A percentile compares a stretch with the other conserved stretches of the same genome.
Evolutionary conservation across 2,113 vertebrate species (phyloP).

Genomic region (Cacatua alba): DNA sequence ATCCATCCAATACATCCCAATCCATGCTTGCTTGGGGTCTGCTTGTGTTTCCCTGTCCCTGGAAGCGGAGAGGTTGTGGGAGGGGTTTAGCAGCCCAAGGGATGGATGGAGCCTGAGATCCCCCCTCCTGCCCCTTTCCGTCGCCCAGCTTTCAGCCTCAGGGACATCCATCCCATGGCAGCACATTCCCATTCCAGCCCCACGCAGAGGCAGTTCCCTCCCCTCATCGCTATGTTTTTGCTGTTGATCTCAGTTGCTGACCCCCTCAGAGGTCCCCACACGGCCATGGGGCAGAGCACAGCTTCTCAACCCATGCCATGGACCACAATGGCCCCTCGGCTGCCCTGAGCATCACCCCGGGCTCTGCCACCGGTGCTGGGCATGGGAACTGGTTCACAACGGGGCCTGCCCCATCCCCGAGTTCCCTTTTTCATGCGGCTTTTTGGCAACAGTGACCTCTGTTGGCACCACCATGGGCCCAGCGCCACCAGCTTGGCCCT

Average conservation of each 20-base stretch:
- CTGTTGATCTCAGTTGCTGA: rapidly evolving
- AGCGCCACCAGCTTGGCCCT: neutral
- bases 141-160: rapidly evolving
- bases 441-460: constrained; percentile 57
- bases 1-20: rapidly evolving
- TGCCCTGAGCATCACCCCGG: neutral
- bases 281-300: rapidly evolving
- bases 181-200: rapidly evolving
- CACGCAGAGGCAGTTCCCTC: neutral
- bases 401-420: neutral
- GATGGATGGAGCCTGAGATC: neutral
- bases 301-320: rapidly evolving
- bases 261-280: rapidly evolving
- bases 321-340: neutral
- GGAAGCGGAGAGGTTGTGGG: rapidly evolving
- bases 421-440: neutral
- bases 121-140: neutral
- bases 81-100: neutral
- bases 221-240: neutral
- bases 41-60: rapidly evolving
- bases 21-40: rapidly evolving
- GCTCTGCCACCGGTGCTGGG: neutral
- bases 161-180: neutral
- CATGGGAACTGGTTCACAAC: neutral
- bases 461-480: neutral